These are phyloP conservation scores for Aspiorhynchus laticeps DNA, from an alignment of 2,113 vertebrate species.

Conservation along the genomic window DNA sequence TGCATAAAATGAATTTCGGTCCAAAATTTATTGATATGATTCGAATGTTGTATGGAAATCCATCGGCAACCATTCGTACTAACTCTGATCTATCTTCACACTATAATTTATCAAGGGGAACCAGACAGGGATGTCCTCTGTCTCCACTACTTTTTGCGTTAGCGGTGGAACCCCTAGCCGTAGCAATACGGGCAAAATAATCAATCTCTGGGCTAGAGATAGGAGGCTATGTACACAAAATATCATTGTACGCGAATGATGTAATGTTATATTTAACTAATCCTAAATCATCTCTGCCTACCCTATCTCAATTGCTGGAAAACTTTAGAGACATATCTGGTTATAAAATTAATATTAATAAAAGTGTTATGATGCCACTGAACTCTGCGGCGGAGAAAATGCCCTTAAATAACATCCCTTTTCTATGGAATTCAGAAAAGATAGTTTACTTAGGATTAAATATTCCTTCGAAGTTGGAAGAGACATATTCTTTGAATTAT, in stretches of 20 bases:
- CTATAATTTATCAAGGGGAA: neutral
- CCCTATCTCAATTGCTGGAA: too few relatives aligned
- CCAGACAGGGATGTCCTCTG: neutral
- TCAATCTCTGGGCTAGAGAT: neutral
- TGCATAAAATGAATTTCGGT: neutral
- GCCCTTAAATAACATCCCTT: neutral
- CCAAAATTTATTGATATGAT: neutral
- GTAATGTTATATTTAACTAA: slow-evolving; percentile 34
- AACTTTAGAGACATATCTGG: too few relatives aligned
- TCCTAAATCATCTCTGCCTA: too few relatives aligned
- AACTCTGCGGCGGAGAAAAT: neutral
- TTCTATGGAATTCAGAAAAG: neutral
- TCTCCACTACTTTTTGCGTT: slow-evolving; percentile 19
- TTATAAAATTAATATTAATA: slow-evolving; percentile 37
- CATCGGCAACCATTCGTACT: too few relatives aligned
- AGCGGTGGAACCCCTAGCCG: slow-evolving; percentile 27
- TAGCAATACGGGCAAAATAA: neutral
- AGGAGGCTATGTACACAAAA: slow-evolving; percentile 11
- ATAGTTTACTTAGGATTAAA: neutral
- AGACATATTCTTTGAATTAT: slow-evolving; percentile 1
- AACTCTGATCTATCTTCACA: neutral
- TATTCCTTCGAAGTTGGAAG: neutral
- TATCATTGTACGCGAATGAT: slow-evolving; percentile 33
- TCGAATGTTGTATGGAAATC: too few relatives aligned
- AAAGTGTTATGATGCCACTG: slow-evolving; percentile 27